Evolutionary conservation across 2,888 invertebrate species (phyloP).

Genomic region (Oscheius myriophilus): DNA sequence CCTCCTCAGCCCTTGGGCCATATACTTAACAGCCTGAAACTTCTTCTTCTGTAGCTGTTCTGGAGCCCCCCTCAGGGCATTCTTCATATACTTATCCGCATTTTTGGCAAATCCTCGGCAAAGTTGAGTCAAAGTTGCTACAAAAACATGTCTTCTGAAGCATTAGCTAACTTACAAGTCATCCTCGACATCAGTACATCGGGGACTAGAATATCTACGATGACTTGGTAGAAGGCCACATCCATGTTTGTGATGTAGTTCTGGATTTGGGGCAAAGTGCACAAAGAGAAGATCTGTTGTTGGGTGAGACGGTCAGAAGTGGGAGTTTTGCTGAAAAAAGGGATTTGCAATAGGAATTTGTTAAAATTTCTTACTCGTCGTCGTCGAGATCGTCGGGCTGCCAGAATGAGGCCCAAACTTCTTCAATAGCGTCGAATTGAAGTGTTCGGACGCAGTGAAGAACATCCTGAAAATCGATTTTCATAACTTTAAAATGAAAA

Average conservation of each 20-base stretch:
- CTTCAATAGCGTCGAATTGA: constrained; percentile 89
- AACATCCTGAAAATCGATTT: constrained; percentile 80
- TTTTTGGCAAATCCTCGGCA: constrained; percentile 92
- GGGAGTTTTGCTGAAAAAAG: constrained; percentile 16
- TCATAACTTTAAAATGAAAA: no score
- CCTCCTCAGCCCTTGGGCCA: constrained; percentile 76
- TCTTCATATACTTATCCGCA: constrained; percentile 84
- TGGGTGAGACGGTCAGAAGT: constrained; percentile 36
- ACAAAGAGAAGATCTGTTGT: constrained; percentile 71
- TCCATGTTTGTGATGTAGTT: constrained; percentile 73
- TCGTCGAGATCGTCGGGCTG: constrained; percentile 45
- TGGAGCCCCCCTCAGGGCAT: constrained; percentile 75
- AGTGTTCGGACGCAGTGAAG: constrained; percentile 89
- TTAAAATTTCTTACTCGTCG: constrained; percentile 37
- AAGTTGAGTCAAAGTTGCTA: constrained; percentile 86
- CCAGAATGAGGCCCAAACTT: constrained; percentile 93
- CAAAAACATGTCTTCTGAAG: constrained; percentile 6
- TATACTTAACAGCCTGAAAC: constrained; percentile 79
- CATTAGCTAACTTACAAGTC: constrained; percentile 29
- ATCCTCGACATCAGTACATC: constrained; percentile 81
- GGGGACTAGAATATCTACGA: constrained; percentile 93
- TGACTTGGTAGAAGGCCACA: constrained; percentile 87
- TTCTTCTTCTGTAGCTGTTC: constrained; percentile 72
- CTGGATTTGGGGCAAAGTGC: constrained; percentile 72
- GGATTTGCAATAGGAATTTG: background rate